These are phyloP conservation scores for Porites cylindrica DNA, from an alignment of 92 coral and sea anemone species.

Conservation along the genomic window DNA sequence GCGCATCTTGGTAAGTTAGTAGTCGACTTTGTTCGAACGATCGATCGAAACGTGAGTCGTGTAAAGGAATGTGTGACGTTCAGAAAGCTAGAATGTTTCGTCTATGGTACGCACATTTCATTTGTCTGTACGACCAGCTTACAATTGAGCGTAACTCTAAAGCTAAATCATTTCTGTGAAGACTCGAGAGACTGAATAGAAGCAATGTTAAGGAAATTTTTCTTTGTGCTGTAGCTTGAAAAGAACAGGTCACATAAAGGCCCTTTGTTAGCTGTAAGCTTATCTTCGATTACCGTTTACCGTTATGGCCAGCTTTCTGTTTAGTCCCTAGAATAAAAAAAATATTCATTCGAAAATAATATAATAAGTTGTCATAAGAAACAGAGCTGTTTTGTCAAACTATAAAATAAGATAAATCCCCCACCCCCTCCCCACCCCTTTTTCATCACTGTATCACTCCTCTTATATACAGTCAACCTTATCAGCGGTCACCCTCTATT, in stretches of 20 bases:
- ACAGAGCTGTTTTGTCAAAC: no score
- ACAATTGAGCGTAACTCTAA: background rate
- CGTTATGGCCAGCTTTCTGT: no score
- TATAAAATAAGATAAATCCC: no score
- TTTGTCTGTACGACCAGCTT: background rate
- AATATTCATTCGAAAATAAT: no score
- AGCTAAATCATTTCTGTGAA: background rate
- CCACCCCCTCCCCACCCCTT: no score
- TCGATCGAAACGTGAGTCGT: no score
- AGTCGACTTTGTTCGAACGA: background rate
- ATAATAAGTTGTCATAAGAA: no score
- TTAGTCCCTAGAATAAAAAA: no score
- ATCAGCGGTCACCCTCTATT: no score
- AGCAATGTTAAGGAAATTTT: background rate
- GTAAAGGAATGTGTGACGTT: background rate
- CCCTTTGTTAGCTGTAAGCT: background rate
- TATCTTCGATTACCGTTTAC: background rate
- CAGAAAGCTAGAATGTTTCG: background rate
- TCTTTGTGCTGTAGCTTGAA: background rate
- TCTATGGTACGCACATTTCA: background rate
- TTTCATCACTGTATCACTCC: no score
- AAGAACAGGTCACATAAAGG: background rate
- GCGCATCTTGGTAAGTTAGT: slow-evolving; percentile 83
- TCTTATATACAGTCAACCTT: no score
- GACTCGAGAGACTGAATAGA: background rate